Base-by-base conservation (phyloP, 1,140 invertebrate species). In the Chelonus insularis region DNA sequence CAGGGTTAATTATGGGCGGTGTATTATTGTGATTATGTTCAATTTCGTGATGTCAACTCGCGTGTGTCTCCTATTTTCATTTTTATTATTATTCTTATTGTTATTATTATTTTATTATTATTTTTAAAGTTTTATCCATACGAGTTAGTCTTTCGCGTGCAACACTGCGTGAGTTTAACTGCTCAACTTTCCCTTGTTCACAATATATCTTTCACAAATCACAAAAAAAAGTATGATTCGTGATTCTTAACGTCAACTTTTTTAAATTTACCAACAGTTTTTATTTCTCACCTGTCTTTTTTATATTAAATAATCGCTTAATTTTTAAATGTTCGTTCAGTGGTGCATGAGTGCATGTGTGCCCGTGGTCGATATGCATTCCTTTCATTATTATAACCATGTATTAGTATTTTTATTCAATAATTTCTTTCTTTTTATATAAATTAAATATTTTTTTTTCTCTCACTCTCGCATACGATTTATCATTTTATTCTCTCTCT, bases 351-450 rank as follows among this genome's bases (percentile, higher is more conserved):
- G 43, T 62, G 23, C 23, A 29, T 51, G 50, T 21, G 66, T 62
- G 41, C n/a, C 66, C 50, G 34, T 69, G 68, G 55, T 64, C 67
- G 74, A 76, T 76, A 74, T 76, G 72, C 71, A 69, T 74, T 66
- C 64, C 71, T 65, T 61, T 54, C 50, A 14, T 54, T 55, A 37
- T 55, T 23, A 55, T 34, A 16, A 37, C 52, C 14, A 6, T 55
- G 29, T 37, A n/a, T 37, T n/a, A 12, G 7, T 6, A n/a, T 9
- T 37, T 4, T 37, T 37, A 37, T 12, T n/a, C 7, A 4, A 9
- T 37, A 37, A 37, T n/a, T 11, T 37, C n/a, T 4, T 37, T 47
- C 1, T 45, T 45, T 9, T 45, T 18, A 9, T 23, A 16, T 47
- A 16, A 14, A 8, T 21, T 2, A 4, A 1, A n/a, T n/a, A n/a